Evolutionary conservation across 1,140 invertebrate genomes (phyloP).

Genomic region (Telenomus remus): DNA sequence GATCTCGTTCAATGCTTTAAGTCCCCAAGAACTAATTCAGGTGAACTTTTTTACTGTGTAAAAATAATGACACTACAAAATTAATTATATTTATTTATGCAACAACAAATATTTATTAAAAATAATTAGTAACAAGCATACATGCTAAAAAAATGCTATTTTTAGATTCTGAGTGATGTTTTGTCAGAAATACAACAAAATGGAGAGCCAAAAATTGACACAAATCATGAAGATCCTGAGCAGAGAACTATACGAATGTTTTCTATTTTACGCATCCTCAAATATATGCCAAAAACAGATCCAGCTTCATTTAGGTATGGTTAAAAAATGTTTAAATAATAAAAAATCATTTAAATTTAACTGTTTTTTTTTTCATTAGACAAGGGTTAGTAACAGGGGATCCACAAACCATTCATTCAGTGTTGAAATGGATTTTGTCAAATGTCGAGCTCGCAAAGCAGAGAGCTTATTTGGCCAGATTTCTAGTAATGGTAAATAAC

Average conservation of each 20-base stretch:
- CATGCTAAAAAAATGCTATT: too few species aligned
- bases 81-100: too few species aligned
- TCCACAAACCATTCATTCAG: slow-evolving; percentile 83
- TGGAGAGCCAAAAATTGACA: slow-evolving; percentile 76
- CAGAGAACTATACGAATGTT: slow-evolving; percentile 80
- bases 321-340: too few species aligned
- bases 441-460: slow-evolving; percentile 85
- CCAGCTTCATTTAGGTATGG: slow-evolving; percentile 65
- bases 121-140: too few species aligned
- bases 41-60: slow-evolving; percentile 62
- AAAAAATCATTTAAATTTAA: too few species aligned
- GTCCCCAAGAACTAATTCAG: slow-evolving; percentile 84
- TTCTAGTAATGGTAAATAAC: slow-evolving; percentile 79
- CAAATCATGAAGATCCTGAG: slow-evolving; percentile 79
- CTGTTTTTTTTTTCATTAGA: too few species aligned
- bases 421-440: slow-evolving; percentile 86
- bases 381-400: slow-evolving; percentile 85
- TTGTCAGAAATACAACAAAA: slow-evolving; percentile 81
- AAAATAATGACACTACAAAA: slow-evolving; percentile 2
- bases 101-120: too few species aligned
- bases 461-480: slow-evolving; percentile 87
- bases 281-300: slow-evolving; percentile 81
- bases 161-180: slow-evolving; percentile 80
- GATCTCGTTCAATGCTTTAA: slow-evolving; percentile 89
- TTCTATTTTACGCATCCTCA: slow-evolving; percentile 79